Evolutionary conservation across 2,113 vertebrate genomes (phyloP).

Genomic region (Pipra filicauda): DNA sequence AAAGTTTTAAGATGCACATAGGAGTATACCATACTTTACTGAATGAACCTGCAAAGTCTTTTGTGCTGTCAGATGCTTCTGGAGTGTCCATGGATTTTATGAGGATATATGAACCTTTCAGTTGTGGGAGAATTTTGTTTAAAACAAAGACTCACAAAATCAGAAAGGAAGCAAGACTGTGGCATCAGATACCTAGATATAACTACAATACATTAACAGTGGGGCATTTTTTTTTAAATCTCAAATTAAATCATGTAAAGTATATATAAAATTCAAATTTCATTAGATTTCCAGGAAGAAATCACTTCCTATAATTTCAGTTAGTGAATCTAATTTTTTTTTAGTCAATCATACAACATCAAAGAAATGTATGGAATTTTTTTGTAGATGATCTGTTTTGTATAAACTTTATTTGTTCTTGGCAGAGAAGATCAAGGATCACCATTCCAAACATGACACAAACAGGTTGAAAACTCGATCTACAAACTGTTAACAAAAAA

Average conservation of each 20-base stretch:
- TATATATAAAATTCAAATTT: slow-evolving; percentile 12
- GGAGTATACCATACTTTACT: not conserved
- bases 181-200: not conserved
- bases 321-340: not conserved
- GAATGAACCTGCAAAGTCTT: not conserved
- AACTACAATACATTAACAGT: not conserved
- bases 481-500: not conserved
- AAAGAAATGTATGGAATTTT: slow-evolving; percentile 4
- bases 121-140: not conserved
- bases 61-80: not conserved
- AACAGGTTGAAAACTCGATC: not conserved
- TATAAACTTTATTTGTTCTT: not conserved
- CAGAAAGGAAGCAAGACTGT: not conserved
- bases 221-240: not conserved
- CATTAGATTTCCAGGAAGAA: not conserved
- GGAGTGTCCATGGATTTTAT: not conserved
- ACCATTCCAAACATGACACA: not conserved
- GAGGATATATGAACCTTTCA: not conserved
- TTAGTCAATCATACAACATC: not conserved
- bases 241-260: not conserved
- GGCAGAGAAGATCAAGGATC: not conserved
- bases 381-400: not conserved
- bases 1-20: not conserved
- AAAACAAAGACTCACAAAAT: not conserved
- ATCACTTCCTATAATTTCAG: not conserved